Evolutionary conservation across 2,113 vertebrate species (phyloP).

Genomic region (Steatornis caripensis): DNA sequence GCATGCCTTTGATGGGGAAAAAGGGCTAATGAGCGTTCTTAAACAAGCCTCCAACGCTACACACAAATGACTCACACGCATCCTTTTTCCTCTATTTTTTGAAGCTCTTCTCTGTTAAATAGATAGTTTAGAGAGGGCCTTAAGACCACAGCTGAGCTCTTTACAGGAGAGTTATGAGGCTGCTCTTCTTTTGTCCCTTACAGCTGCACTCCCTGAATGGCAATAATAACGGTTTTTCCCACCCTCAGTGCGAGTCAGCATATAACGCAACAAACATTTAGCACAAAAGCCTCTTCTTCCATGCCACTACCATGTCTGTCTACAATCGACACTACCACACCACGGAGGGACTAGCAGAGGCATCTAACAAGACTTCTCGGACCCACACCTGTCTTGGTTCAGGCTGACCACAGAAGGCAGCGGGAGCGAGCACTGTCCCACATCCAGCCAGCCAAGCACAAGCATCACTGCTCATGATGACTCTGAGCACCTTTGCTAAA

Average conservation of each 20-base stretch:
- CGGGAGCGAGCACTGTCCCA: rapidly evolving
- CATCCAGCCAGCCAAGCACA: neutral
- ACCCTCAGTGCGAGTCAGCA: neutral
- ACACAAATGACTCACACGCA: neutral
- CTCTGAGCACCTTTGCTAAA: neutral
- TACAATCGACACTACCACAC: rapidly evolving
- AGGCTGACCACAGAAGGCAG: neutral
- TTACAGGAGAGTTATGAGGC: neutral
- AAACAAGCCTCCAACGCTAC: neutral
- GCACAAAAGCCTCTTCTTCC: neutral
- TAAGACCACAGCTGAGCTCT: neutral
- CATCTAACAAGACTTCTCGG: too few species aligned
- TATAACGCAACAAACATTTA: neutral
- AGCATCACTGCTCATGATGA: rapidly evolving
- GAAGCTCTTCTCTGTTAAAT: neutral
- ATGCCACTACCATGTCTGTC: neutral
- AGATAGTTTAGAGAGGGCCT: neutral
- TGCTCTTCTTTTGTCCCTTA: neutral
- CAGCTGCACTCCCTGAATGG: neutral
- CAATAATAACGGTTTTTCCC: neutral
- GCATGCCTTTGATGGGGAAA: neutral
- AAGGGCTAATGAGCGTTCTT: neutral
- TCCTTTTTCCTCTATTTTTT: neutral
- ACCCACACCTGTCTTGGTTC: neutral
- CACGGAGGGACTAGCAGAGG: too few species aligned